Percentiles rank a stretch among this genome's conserved stretches.
phyloP scores from a whole-genome alignment of 2,113 vertebrate species.

The Cervus canadensis region DNA sequence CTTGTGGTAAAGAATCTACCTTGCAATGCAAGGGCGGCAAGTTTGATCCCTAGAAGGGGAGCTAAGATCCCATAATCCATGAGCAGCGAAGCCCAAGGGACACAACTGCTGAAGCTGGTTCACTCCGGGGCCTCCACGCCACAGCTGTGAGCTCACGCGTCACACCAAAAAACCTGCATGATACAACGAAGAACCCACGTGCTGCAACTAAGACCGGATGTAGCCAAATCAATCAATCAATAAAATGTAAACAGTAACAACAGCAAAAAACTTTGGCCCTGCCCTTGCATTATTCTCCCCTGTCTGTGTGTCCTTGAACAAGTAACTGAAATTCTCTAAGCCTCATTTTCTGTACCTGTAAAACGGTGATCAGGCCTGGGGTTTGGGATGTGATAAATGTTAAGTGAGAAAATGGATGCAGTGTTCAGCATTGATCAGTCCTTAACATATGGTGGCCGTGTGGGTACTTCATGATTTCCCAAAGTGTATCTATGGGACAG shows the following conservation, averaged over 20 bases:
- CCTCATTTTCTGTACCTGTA: background rate
- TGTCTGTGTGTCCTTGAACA: background rate
- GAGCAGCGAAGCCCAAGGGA: background rate
- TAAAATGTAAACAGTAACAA: background rate
- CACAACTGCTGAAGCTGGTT: background rate
- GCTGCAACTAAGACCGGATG: background rate
- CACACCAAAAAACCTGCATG: background rate
- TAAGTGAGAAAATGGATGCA: background rate
- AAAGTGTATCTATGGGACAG: background rate
- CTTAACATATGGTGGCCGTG: background rate
- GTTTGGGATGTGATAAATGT: background rate
- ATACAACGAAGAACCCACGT: background rate
- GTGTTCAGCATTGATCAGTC: background rate
- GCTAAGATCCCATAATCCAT: background rate
- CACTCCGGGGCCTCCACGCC: background rate
- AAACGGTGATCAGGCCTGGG: background rate
- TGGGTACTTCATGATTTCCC: background rate
- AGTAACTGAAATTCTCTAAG: background rate
- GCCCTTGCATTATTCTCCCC: background rate
- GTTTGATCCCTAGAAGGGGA: background rate
- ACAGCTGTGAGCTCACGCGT: background rate
- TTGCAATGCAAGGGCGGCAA: background rate
- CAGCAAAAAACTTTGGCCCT: background rate
- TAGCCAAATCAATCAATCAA: too few relatives aligned
- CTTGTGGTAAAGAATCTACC: background rate